phyloP scores from a whole-genome alignment of 2,113 vertebrate species.

The Desmodus rotundus region DNA sequence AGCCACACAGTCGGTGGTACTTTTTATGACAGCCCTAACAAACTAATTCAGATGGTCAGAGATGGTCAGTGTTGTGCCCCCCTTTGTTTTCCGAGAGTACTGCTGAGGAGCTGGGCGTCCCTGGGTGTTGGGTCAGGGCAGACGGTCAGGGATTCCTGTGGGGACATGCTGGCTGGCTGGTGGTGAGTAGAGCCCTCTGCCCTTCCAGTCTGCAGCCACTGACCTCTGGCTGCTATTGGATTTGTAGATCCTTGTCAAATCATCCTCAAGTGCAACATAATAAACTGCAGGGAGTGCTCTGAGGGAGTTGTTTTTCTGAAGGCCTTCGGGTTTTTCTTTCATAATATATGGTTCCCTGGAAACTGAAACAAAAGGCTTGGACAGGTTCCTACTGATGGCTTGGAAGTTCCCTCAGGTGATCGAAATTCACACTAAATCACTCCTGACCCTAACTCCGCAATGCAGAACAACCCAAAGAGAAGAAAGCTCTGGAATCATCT shows the following conservation, averaged over 20 bases:
- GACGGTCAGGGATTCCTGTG: neutral
- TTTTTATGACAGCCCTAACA: neutral
- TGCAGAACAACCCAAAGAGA: neutral
- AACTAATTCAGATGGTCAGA: neutral
- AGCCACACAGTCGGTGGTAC: neutral
- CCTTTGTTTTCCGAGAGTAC: neutral
- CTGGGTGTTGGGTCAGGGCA: neutral
- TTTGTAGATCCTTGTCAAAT: neutral
- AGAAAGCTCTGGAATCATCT: neutral
- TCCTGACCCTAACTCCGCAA: neutral
- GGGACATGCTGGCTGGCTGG: neutral
- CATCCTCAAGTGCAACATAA: neutral
- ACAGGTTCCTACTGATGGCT: neutral
- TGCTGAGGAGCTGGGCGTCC: neutral
- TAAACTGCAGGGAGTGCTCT: neutral
- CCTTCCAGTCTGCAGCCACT: neutral
- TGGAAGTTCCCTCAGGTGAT: neutral
- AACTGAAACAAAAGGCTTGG: neutral
- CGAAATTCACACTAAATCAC: neutral
- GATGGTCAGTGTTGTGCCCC: neutral
- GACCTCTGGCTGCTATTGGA: neutral
- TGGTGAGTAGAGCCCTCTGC: neutral
- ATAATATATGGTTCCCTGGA: neutral
- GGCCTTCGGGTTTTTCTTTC: neutral
- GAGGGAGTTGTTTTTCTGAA: neutral